Conservation (phyloP, 2,888 invertebrate genomes). For the Thereva unica region DNA sequence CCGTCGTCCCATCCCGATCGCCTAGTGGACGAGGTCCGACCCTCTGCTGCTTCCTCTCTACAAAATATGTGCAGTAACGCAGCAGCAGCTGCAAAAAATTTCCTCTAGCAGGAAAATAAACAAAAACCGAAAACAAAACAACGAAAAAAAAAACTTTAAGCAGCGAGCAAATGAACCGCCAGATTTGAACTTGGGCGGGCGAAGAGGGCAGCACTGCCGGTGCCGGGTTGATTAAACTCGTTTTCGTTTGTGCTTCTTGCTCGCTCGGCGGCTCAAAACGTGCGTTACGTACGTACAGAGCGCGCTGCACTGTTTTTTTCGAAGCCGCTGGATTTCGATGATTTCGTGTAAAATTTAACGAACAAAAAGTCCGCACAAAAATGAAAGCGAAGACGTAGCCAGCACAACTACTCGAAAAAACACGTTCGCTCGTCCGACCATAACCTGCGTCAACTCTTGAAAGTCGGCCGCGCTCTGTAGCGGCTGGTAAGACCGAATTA, state of each 20-base stretch:
- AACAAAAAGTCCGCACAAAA: constrained; percentile 4
- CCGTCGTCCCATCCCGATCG: constrained; percentile 12
- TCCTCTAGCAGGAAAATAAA: constrained; percentile 3
- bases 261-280: constrained; percentile 19
- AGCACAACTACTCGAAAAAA: constrained; percentile 2
- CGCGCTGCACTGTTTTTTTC: constrained; percentile 20
- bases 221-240: constrained; percentile 26
- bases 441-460: too few relatives aligned
- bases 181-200: not conserved
- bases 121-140: constrained; percentile 21
- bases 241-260: constrained; percentile 23
- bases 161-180: constrained; percentile 24
- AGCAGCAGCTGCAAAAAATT: constrained; percentile 32
- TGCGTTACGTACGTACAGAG: not conserved
- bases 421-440: not conserved
- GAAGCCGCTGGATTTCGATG: constrained; percentile 21
- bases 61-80: constrained; percentile 26
- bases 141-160: constrained; percentile 5
- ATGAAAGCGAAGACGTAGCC: constrained; percentile 7
- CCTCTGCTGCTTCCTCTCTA: constrained; percentile 18
- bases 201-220: constrained; percentile 3
- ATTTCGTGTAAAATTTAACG: constrained; percentile 29
- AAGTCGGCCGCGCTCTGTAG: too few relatives aligned
- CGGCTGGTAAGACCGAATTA: too few relatives aligned
- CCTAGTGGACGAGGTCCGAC: constrained; percentile 1